phyloP scores from a whole-genome alignment of 2,888 invertebrate genomes.

The Dascillus cervinus region DNA sequence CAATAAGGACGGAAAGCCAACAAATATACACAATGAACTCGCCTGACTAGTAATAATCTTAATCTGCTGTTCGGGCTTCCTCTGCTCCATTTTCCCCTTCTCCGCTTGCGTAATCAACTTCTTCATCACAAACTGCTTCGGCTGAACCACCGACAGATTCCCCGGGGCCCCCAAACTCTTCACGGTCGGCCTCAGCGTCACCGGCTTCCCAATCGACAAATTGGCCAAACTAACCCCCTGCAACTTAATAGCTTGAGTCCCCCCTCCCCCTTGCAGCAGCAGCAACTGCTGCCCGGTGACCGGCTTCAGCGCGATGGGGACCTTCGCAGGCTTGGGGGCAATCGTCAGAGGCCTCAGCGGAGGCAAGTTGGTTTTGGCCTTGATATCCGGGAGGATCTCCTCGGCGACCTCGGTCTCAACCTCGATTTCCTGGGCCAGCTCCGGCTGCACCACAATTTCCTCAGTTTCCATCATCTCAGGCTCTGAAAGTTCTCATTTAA shows the following conservation, averaged over 20 bases:
- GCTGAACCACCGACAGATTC: constrained; percentile 28
- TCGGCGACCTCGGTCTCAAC: constrained; percentile 34
- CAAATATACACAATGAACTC: no score
- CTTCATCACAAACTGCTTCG: constrained; percentile 38
- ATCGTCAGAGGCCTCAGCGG: constrained; percentile 43
- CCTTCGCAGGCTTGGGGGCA: constrained; percentile 44
- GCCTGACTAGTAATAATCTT: no score
- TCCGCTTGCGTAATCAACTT: constrained; percentile 30
- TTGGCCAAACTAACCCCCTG: constrained; percentile 30
- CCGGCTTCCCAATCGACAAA: constrained; percentile 32
- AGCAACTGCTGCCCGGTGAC: constrained; percentile 42
- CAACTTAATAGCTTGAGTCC: no score
- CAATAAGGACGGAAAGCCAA: no score
- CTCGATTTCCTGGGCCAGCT: constrained; percentile 34
- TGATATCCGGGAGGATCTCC: constrained; percentile 30
- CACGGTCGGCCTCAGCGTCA: constrained; percentile 33
- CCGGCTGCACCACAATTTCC: constrained; percentile 31
- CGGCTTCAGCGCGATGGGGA: constrained; percentile 35
- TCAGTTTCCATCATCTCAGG: no score
- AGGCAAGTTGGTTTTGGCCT: constrained; percentile 27
- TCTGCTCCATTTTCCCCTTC: no score
- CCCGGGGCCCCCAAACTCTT: constrained; percentile 27
- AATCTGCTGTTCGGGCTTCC: no score
- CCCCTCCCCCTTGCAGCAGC: constrained; percentile 38
- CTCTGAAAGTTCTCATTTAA: no score